phyloP scores from a whole-genome alignment of 35 echinoderm and acorn worm species.

The Amphiura filiformis region DNA sequence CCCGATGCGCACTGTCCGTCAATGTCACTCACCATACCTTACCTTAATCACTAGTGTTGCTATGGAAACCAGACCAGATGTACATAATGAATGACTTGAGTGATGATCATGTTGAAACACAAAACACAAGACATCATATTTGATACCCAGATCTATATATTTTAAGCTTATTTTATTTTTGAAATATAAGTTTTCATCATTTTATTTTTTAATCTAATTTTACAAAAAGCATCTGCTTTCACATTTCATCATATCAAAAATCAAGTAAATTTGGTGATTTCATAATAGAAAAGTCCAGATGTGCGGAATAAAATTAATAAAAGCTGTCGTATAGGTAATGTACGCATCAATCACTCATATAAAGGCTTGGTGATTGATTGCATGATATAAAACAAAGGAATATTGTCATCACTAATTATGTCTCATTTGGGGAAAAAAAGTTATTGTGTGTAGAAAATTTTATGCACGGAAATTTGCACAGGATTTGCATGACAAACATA shows the following conservation, averaged over 20 bases:
- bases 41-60: neutral
- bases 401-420: neutral
- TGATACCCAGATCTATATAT: neutral
- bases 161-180: neutral
- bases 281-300: neutral
- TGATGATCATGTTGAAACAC: neutral
- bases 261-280: neutral
- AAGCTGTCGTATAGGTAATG: neutral
- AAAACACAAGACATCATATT: neutral
- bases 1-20: neutral
- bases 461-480: no score
- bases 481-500: no score
- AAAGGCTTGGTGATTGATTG: neutral
- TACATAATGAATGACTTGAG: slow-evolving; percentile 1
- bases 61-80: neutral
- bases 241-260: neutral
- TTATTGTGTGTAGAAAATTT: no score
- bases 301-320: neutral
- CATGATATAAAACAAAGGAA: neutral
- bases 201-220: neutral
- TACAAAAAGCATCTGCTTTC: neutral
- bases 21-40: neutral
- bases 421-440: no score
- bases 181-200: neutral
- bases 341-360: neutral